Evolutionary conservation across 2,113 vertebrate genomes (phyloP).

Genomic region (Peromyscus polionotus): DNA sequence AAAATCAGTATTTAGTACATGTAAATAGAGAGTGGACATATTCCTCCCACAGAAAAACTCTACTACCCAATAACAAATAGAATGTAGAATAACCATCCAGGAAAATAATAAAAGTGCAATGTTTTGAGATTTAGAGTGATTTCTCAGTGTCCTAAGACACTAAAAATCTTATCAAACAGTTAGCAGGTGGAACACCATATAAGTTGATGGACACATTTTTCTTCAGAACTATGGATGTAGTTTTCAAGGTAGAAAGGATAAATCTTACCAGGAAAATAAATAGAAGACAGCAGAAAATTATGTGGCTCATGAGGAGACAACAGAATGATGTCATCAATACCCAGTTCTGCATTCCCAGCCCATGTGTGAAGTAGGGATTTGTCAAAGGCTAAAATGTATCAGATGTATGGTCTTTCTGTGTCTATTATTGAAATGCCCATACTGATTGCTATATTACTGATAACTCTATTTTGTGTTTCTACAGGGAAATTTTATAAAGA

Average conservation of each 20-base stretch:
- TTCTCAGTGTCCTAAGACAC: neutral
- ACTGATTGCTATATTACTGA: neutral
- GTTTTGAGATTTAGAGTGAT: neutral
- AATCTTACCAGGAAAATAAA: neutral
- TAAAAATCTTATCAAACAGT: neutral
- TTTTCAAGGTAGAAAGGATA: neutral
- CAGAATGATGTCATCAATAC: neutral
- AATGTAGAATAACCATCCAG: neutral
- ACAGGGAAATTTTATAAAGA: neutral
- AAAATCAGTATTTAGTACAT: neutral
- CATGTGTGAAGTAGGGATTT: neutral
- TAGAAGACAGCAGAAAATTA: neutral
- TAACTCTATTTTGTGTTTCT: neutral
- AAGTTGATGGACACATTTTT: neutral
- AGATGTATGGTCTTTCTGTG: neutral
- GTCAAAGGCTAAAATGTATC: neutral
- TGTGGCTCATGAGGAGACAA: neutral
- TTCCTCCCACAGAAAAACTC: neutral
- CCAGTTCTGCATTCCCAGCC: neutral
- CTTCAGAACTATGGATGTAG: neutral
- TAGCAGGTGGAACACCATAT: neutral
- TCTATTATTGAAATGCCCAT: neutral
- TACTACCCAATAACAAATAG: neutral
- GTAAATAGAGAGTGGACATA: neutral
- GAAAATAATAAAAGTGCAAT: neutral